phyloP scores from a whole-genome alignment of 2,888 invertebrate species.

The Girardia tigrina region DNA sequence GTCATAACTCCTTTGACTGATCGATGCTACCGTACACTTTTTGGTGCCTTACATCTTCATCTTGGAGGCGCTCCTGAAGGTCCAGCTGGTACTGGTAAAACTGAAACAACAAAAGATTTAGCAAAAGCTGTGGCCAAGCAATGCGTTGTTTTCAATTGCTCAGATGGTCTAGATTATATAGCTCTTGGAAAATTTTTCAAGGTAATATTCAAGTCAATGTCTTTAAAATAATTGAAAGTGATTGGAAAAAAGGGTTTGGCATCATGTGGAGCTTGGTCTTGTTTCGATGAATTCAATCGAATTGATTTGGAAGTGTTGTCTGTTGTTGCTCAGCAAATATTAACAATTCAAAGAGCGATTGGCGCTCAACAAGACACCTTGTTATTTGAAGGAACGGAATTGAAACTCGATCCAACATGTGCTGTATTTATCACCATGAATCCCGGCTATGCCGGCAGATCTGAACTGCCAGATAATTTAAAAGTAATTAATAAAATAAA shows the following conservation, averaged over 20 bases:
- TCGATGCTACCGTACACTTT: slow-evolving; percentile 74
- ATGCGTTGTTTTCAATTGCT: slow-evolving; percentile 54
- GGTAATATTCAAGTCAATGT: slow-evolving; percentile 40
- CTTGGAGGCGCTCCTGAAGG: slow-evolving; percentile 81
- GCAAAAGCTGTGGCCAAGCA: slow-evolving; percentile 53
- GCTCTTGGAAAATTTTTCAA: slow-evolving; percentile 53
- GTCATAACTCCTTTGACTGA: slow-evolving; percentile 86
- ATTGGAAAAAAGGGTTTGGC: slow-evolving; percentile 42
- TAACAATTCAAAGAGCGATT: slow-evolving; percentile 58
- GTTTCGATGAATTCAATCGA: slow-evolving; percentile 70
- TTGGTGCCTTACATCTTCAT: slow-evolving; percentile 79
- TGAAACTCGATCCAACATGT: slow-evolving; percentile 69
- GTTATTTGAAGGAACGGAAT: slow-evolving; percentile 66
- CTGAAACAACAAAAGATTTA: slow-evolving; percentile 61
- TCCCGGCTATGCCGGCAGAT: slow-evolving; percentile 78
- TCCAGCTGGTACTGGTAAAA: slow-evolving; percentile 82
- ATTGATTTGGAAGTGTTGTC: slow-evolving; percentile 70
- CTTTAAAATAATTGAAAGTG: too few species aligned
- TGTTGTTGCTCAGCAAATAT: slow-evolving; percentile 67
- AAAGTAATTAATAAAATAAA: slow-evolving; percentile 53
- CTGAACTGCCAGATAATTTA: slow-evolving; percentile 80
- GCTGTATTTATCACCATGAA: slow-evolving; percentile 85
- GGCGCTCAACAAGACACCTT: slow-evolving; percentile 40
- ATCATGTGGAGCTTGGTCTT: slow-evolving; percentile 60
- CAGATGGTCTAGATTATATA: slow-evolving; percentile 52